Evolutionary conservation across 1,140 invertebrate species (phyloP).

Genomic region (Acromyrmex charruanus): DNA sequence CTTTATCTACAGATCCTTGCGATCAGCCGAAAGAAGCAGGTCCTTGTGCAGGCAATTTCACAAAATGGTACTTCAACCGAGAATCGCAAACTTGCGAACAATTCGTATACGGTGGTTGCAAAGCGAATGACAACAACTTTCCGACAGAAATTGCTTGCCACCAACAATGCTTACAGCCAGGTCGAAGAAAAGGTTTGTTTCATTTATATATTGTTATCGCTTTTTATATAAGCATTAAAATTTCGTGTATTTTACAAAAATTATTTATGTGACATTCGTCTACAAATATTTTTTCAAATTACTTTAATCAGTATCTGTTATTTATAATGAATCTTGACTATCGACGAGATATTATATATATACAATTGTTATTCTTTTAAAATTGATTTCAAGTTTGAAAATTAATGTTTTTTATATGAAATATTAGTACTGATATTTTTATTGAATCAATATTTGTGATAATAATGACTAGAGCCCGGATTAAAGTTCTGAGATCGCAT

Average conservation of each 20-base stretch:
- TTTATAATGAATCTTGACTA: neutral
- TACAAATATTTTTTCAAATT: neutral
- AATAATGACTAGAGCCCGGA: neutral
- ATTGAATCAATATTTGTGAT: neutral
- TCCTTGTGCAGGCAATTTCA: slow-evolving; percentile 93
- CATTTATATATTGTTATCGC: neutral
- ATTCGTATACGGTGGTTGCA: slow-evolving; percentile 96
- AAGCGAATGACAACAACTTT: slow-evolving; percentile 96
- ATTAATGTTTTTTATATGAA: neutral
- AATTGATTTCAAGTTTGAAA: slow-evolving; percentile 8
- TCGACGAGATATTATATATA: neutral
- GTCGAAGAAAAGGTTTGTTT: slow-evolving; percentile 90
- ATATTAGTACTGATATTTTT: neutral
- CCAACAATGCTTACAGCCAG: slow-evolving; percentile 91
- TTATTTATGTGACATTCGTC: slow-evolving; percentile 1
- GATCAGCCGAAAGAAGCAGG: slow-evolving; percentile 92
- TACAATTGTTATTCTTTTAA: neutral
- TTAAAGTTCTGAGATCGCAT: too few species aligned
- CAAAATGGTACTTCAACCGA: slow-evolving; percentile 94
- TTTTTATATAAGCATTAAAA: neutral
- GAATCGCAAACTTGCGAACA: slow-evolving; percentile 90
- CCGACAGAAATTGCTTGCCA: slow-evolving; percentile 92
- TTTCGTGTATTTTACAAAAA: slow-evolving; percentile 4
- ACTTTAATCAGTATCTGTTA: neutral
- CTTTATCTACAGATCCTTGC: slow-evolving; percentile 90